A percentile compares a stretch with the other conserved stretches of the same genome.
Evolutionary conservation across 53 echinoderm and acorn worm genomes (phyloP).

Genomic region (Temnopleurus reevesii): DNA sequence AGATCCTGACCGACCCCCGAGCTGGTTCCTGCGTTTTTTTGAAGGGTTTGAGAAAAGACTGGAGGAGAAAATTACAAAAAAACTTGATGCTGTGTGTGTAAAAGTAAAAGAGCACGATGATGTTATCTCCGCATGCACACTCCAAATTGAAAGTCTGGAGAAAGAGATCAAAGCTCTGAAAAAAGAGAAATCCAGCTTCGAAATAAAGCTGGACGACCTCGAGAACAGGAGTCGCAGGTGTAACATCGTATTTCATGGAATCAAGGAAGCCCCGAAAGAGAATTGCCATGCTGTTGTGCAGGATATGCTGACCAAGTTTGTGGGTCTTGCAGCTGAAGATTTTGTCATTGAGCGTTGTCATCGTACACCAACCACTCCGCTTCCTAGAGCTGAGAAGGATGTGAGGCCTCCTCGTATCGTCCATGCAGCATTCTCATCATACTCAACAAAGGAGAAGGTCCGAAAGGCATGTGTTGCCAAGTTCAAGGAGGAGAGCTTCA

Average conservation of each 20-base stretch:
- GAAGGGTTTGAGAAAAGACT: too few species aligned
- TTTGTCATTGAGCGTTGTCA: neutral
- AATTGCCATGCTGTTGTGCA: neutral
- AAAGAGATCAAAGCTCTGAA: too few species aligned
- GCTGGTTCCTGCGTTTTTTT: too few species aligned
- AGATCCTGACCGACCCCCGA: too few species aligned
- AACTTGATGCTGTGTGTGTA: too few species aligned
- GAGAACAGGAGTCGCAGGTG: neutral
- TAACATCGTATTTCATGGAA: neutral
- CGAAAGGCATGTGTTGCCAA: slow-evolving; percentile 28
- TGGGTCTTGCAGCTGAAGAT: neutral
- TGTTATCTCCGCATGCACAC: too few species aligned
- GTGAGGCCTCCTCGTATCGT: slow-evolving; percentile 1
- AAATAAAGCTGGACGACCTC: too few species aligned
- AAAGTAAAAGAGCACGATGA: too few species aligned
- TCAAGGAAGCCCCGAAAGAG: neutral
- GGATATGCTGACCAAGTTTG: neutral
- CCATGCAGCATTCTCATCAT: neutral
- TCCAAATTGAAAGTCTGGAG: too few species aligned
- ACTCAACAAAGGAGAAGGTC: neutral
- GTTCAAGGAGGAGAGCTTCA: neutral
- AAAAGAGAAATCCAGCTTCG: too few species aligned
- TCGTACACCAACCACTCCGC: neutral
- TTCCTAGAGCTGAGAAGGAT: neutral
- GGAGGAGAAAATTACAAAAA: too few species aligned